Evolutionary conservation across 2,113 vertebrate species (phyloP).

Genomic region (Pangasianodon hypophthalmus): DNA sequence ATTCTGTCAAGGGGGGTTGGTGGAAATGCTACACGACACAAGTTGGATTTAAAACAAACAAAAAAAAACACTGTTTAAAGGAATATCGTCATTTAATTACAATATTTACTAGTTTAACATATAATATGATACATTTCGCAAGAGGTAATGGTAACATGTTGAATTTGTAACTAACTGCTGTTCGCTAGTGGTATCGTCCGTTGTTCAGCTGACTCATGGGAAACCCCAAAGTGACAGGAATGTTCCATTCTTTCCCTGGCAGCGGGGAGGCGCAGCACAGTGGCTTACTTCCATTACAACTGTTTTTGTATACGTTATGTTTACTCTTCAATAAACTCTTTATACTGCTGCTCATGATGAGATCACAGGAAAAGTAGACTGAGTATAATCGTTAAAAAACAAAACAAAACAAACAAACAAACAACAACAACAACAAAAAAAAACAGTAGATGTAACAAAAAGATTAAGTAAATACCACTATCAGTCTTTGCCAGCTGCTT

Average conservation of each 20-base stretch:
- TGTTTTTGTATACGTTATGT: background rate
- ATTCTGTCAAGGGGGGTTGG: constrained; percentile 36
- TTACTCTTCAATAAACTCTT: constrained; percentile 3
- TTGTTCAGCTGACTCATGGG: constrained; percentile 70
- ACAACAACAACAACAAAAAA: too few relatives aligned
- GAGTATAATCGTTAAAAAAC: background rate
- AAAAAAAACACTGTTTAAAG: background rate
- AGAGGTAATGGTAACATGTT: background rate
- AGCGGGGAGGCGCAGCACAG: constrained; percentile 15
- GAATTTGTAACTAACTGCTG: background rate
- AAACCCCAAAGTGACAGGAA: constrained; percentile 70
- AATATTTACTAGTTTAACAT: background rate
- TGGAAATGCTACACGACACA: background rate
- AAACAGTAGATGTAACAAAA: background rate
- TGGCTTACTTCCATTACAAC: background rate
- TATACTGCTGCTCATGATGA: background rate
- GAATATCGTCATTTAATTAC: background rate
- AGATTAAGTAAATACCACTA: too few relatives aligned
- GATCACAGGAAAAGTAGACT: background rate
- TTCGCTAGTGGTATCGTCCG: constrained; percentile 60
- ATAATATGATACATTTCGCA: background rate
- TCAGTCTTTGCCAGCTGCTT: background rate
- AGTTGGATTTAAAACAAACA: background rate
- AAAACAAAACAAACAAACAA: background rate
- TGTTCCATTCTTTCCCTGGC: constrained; percentile 51